Conservation (phyloP, 2,797 vertebrate genomes). For the Eidolon dupreanum region DNA sequence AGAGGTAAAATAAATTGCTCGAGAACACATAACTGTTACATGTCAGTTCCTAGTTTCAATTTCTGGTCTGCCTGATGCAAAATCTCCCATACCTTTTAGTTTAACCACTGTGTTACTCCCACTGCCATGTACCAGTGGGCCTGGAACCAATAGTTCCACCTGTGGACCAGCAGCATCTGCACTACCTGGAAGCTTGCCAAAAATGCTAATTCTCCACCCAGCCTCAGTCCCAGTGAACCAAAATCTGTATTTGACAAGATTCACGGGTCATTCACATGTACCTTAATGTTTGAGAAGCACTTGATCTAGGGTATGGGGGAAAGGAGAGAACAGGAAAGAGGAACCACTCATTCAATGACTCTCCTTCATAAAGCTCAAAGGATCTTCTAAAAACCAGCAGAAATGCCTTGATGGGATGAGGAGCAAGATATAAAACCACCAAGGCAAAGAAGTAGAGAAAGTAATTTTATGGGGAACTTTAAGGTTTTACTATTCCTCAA, state of each 20-base stretch:
- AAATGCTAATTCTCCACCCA: not conserved
- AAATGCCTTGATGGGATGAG: not conserved
- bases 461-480: not conserved
- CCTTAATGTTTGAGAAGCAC: not conserved
- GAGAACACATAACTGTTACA: not conserved
- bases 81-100: not conserved
- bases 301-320: not conserved
- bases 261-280: not conserved
- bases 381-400: not conserved
- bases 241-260: not conserved
- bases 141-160: not conserved
- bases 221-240: not conserved
- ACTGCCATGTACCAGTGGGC: not conserved
- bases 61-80: not conserved
- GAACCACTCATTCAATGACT: not conserved
- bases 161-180: not conserved
- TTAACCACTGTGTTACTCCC: not conserved
- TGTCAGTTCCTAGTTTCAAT: not conserved
- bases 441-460: not conserved
- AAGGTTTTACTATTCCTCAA: not conserved
- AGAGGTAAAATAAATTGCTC: slow-evolving; percentile 9
- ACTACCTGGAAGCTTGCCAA: not conserved
- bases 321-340: not conserved
- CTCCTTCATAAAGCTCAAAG: not conserved
- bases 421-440: not conserved